These are phyloP conservation scores for Heterocephalus glaber DNA, from an alignment of 2,113 vertebrate genomes.

Conservation along the genomic window DNA sequence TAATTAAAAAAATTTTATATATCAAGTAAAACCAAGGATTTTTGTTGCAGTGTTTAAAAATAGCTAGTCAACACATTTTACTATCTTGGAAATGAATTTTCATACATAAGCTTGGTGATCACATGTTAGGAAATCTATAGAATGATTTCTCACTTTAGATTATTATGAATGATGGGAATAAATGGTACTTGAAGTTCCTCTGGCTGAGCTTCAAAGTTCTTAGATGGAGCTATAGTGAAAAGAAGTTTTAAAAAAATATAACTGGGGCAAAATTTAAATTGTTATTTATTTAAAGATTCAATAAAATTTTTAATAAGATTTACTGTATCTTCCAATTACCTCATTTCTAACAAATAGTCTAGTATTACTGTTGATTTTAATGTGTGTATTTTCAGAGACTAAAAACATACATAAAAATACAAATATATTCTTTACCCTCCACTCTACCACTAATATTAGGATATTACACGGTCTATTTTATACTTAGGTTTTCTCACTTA, in stretches of 20 bases:
- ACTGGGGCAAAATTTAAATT: background rate
- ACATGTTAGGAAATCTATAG: background rate
- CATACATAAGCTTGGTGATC: background rate
- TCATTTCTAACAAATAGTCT: background rate
- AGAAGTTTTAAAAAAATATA: background rate
- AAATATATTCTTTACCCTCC: background rate
- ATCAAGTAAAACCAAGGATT: background rate
- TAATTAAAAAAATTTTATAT: background rate
- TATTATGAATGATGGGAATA: background rate
- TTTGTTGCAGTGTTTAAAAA: background rate
- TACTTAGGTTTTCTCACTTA: background rate
- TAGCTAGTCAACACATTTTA: background rate
- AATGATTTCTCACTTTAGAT: background rate
- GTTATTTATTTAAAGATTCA: background rate
- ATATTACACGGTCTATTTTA: background rate
- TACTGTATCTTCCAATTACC: too few relatives aligned
- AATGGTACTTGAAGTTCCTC: background rate
- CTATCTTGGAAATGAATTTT: background rate
- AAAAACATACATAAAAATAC: background rate
- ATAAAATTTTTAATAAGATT: background rate
- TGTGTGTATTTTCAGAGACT: background rate
- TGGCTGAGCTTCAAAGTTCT: conserved; percentile 4
- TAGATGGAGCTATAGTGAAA: background rate
- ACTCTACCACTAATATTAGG: too few relatives aligned
- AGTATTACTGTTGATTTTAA: background rate